Evolutionary conservation across 2,888 invertebrate species (phyloP), one percentile per base, ranked within the genome.

Genomic region (Alviniconcha strummeri): DNA sequence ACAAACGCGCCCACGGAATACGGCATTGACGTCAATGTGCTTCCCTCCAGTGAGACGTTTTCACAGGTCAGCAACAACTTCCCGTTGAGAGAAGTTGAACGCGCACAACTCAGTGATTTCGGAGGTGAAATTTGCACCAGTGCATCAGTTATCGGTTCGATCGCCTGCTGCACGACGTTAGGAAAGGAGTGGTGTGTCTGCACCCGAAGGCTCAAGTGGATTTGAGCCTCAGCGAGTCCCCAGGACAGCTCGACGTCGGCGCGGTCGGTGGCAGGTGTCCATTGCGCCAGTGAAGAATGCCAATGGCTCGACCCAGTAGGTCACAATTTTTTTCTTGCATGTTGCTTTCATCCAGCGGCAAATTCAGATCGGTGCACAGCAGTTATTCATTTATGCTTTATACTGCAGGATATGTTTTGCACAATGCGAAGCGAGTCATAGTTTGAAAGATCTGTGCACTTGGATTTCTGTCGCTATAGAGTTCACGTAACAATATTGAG

Each of bases 301-400:
- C 82, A 82, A 82, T 82, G 82, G 82, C 82, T 82, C 82, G 82
- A 82, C 82, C 82, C 76, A 82, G 82, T 82, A 82, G 82, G 82
- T 82, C 82, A 82, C 76, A 57, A 75, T 56, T 82, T 82, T 82
- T 77, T 71, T 60, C 57, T 82, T 55, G 72, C 52, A 54, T 80
- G 69, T 69, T 80, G 19, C 52, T 56, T 80, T 67, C 69, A n/a
- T 55, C 69, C 71, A 71, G 17, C n/a, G 11, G 60, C 57, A 56
- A 5, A 17, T 74, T 56, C 74, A 52, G 36, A 81, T 72, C 74
- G 64, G 71, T 71, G 55, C 69, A 69, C 55, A 4, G 5, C 11
- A 17, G n/a, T 55, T 54, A 9, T 52, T 81, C 52, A 5, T n/a
- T 15, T 56, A 64, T 76, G 74, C 76, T 52, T 76, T 9, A 54